Evolutionary conservation across 2,888 invertebrate species (phyloP).

Genomic region (Pristionchus entomophagus): DNA sequence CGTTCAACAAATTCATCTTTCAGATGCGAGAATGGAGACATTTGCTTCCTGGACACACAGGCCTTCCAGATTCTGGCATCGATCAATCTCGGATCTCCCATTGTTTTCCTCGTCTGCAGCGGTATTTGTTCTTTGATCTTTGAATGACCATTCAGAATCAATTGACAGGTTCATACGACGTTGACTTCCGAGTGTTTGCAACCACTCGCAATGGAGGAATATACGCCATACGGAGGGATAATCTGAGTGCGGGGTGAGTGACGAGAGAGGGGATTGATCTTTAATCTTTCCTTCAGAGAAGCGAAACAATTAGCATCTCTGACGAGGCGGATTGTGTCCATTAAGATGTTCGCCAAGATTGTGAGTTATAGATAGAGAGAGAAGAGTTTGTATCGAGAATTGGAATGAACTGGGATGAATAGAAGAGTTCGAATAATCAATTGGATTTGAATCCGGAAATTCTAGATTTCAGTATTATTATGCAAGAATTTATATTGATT

Average conservation of each 20-base stretch:
- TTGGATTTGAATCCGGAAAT: neutral
- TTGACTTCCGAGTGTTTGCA: slow-evolving; percentile 23
- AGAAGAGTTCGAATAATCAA: neutral
- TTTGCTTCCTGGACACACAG: slow-evolving; percentile 39
- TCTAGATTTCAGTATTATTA: too few relatives aligned
- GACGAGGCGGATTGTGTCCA: neutral
- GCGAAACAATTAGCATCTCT: neutral
- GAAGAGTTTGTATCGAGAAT: neutral
- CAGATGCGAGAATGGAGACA: slow-evolving; percentile 38
- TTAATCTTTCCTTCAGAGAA: neutral
- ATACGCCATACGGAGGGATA: slow-evolving; percentile 1
- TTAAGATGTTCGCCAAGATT: slow-evolving; percentile 30
- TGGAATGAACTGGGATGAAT: neutral
- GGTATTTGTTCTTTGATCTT: slow-evolving; percentile 16
- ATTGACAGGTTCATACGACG: neutral
- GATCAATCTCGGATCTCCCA: neutral
- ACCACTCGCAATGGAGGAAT: neutral
- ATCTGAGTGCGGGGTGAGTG: neutral
- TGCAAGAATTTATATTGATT: neutral
- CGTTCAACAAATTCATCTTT: neutral
- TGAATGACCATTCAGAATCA: neutral
- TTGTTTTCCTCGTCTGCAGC: neutral
- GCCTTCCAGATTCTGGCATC: slow-evolving; percentile 3
- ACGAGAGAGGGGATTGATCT: neutral
- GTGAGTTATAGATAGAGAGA: neutral